Percentiles rank a stretch among this genome's conserved stretches.
These are phyloP conservation scores for Xestoiulus laeticollis DNA, from an alignment of 2,888 invertebrate species.

Conservation along the genomic window DNA sequence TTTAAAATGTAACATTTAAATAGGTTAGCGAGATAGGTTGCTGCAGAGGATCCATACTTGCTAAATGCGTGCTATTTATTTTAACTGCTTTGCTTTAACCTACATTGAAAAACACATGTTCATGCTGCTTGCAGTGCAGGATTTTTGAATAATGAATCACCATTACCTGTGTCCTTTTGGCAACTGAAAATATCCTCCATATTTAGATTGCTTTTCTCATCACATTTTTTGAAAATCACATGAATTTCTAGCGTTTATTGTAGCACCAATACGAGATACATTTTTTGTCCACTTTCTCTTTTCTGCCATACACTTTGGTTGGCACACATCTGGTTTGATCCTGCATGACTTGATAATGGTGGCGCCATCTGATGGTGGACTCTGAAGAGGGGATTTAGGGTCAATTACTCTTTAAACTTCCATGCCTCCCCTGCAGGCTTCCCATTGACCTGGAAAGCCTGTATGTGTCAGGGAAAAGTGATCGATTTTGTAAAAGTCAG, in stretches of 20 bases:
- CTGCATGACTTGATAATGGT: not conserved
- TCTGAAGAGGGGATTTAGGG: not conserved
- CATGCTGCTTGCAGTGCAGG: not conserved
- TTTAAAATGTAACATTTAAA: not conserved
- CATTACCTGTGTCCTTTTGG: not conserved
- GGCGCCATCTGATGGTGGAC: not conserved
- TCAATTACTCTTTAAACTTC: not conserved
- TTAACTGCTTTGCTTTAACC: not conserved
- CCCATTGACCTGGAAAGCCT: too few species aligned
- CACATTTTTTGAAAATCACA: not conserved
- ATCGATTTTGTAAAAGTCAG: too few species aligned
- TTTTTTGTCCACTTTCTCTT: constrained; percentile 17
- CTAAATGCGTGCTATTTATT: not conserved
- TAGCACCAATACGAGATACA: not conserved
- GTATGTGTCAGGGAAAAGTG: too few species aligned
- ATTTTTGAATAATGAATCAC: not conserved
- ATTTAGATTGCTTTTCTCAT: not conserved
- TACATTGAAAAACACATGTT: not conserved
- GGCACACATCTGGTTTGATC: not conserved
- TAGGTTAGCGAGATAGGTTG: not conserved
- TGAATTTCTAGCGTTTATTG: not conserved
- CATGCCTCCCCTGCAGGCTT: too few species aligned
- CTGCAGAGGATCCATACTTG: not conserved
- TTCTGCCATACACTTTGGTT: not conserved
- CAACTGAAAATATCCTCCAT: not conserved